Percentiles rank a stretch among this genome's conserved stretches.
Conservation (phyloP, 2,113 vertebrate species). For the Chroicocephalus ridibundus region DNA sequence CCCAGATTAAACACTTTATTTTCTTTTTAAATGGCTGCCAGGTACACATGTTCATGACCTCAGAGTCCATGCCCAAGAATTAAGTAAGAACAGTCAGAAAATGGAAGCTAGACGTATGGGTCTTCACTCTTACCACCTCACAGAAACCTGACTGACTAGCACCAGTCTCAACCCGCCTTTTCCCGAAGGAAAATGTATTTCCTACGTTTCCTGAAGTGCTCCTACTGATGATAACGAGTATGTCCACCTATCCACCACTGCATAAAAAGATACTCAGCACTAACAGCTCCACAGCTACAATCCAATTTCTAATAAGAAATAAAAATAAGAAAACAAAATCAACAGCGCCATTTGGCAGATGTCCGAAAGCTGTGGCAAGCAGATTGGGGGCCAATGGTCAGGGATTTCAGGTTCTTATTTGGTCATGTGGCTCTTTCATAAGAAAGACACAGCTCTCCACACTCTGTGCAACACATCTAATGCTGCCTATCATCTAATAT, state of each 20-base stretch:
- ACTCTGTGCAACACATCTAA: background rate
- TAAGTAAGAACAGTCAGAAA: background rate
- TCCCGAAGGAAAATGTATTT: background rate
- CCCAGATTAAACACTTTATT: background rate
- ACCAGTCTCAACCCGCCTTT: background rate
- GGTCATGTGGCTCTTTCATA: background rate
- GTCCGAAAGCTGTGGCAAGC: background rate
- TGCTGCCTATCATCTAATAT: background rate
- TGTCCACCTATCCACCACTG: background rate
- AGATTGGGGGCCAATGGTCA: background rate
- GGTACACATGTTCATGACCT: background rate
- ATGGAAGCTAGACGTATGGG: background rate
- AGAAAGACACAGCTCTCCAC: background rate
- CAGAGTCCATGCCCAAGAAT: background rate
- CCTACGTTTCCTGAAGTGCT: background rate
- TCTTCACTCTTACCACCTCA: background rate
- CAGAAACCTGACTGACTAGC: background rate
- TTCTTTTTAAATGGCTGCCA: background rate
- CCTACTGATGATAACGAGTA: accelerated
- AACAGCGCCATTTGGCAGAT: background rate
- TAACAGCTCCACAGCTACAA: background rate
- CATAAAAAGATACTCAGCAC: background rate
- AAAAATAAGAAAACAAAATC: background rate
- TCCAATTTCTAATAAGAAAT: background rate
- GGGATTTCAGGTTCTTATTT: background rate